Conservation (phyloP, 92 coral and sea anemone species). For the Porites evermanni region DNA sequence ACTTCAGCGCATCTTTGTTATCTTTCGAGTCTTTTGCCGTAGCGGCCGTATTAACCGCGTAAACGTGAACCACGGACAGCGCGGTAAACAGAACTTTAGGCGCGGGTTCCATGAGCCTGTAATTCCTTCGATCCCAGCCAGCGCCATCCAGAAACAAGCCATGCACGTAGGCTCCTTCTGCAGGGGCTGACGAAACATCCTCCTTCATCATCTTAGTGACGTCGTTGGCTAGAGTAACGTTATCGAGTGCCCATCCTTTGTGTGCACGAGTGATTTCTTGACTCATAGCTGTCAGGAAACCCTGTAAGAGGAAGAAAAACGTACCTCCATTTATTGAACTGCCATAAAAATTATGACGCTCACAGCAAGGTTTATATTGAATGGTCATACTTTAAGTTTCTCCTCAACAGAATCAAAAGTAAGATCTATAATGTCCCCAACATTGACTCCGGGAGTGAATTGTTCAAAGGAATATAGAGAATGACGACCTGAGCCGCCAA, state of each 20-base stretch:
- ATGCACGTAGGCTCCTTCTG: slow-evolving; percentile 96
- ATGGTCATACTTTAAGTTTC: too few species aligned
- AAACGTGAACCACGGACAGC: slow-evolving; percentile 92
- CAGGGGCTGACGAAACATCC: slow-evolving; percentile 91
- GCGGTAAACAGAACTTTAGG: slow-evolving; percentile 93
- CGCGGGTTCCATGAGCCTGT: slow-evolving; percentile 91
- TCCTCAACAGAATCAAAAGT: too few species aligned
- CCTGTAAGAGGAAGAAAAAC: slow-evolving; percentile 49
- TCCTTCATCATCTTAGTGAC: slow-evolving; percentile 97
- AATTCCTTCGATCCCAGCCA: slow-evolving; percentile 98
- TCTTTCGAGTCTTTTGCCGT: slow-evolving; percentile 73
- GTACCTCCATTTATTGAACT: not conserved
- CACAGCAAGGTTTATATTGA: not conserved
- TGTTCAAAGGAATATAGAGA: too few species aligned
- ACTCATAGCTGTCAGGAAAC: slow-evolving; percentile 98
- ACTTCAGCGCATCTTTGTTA: slow-evolving; percentile 29
- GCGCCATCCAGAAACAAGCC: slow-evolving; percentile 98
- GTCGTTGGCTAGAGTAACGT: slow-evolving; percentile 93
- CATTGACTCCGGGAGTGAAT: too few species aligned
- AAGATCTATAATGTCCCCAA: too few species aligned
- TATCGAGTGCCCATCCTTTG: slow-evolving; percentile 99
- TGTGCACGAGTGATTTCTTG: slow-evolving; percentile 99
- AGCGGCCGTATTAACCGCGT: slow-evolving; percentile 91
- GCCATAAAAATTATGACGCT: not conserved
- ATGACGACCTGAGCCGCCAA: too few species aligned